A percentile compares a stretch with the other conserved stretches of the same genome.
phyloP scores from a whole-genome alignment of 1,140 invertebrate species.

The Eriosoma lanigerum region DNA sequence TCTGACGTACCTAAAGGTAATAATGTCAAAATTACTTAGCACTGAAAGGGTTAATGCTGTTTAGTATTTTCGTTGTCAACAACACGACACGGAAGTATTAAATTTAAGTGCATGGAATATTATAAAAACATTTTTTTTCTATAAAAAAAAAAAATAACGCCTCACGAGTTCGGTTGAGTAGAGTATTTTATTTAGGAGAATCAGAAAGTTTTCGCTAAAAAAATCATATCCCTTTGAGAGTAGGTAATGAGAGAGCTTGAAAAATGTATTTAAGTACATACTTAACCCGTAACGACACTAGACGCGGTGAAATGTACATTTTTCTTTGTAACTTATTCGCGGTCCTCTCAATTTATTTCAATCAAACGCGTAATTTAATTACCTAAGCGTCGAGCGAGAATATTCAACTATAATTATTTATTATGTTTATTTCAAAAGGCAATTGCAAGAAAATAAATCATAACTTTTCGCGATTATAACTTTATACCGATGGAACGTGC shows the following conservation, averaged over 20 bases:
- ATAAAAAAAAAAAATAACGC: too few relatives aligned
- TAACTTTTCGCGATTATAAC: not conserved
- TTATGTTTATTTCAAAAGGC: not conserved
- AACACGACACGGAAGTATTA: not conserved
- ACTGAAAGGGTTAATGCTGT: too few relatives aligned
- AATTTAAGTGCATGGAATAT: slow-evolving; percentile 6
- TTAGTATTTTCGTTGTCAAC: not conserved
- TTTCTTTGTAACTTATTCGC: too few relatives aligned
- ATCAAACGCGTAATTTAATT: not conserved
- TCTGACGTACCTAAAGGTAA: too few relatives aligned
- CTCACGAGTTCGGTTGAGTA: too few relatives aligned
- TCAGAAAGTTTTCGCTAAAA: not conserved
- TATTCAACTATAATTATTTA: too few relatives aligned
- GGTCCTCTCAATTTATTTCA: not conserved
- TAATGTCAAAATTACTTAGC: too few relatives aligned
- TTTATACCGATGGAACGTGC: too few relatives aligned
- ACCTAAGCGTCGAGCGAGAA: not conserved
- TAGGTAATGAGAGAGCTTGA: not conserved
- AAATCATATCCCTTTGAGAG: not conserved
- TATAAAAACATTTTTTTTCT: too few relatives aligned
- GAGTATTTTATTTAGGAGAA: not conserved
- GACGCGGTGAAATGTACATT: not conserved
- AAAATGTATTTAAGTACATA: not conserved
- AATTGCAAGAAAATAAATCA: slow-evolving; percentile 12
- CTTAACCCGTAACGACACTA: not conserved